These are phyloP conservation scores for Yponomeuta cagnagella DNA, from an alignment of 2,888 invertebrate species.

Conservation along the genomic window DNA sequence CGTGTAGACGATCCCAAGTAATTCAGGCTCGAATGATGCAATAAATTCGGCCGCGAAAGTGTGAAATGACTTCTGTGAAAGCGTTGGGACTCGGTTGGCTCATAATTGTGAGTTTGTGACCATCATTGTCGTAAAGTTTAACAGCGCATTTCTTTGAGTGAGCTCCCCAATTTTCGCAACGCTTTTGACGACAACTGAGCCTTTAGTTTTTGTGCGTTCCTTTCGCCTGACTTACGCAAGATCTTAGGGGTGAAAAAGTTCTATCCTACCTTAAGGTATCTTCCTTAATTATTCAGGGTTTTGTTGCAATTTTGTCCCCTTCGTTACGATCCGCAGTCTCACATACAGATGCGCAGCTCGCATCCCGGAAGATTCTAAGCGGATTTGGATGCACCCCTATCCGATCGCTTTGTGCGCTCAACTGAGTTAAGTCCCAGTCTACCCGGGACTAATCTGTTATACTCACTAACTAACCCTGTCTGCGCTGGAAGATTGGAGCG, in stretches of 20 bases:
- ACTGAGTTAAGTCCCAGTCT: conserved; percentile 43
- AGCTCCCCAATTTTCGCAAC: conserved; percentile 41
- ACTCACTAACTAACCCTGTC: conserved; percentile 33
- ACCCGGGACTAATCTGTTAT: conserved; percentile 52
- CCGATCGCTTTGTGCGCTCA: conserved; percentile 37
- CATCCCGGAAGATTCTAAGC: conserved; percentile 12
- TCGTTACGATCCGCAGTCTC: conserved; percentile 19
- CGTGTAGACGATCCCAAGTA: background rate
- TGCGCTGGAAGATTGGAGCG: conserved; percentile 35
- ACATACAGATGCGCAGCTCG: conserved; percentile 33
- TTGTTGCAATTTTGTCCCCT: no score
- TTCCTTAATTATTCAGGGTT: no score
- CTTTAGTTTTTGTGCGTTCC: conserved; percentile 25
- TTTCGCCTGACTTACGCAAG: no score
- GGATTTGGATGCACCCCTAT: conserved; percentile 45
- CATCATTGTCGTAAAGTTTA: conserved; percentile 15
- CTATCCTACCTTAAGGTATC: no score
- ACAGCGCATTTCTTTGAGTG: conserved; percentile 22
- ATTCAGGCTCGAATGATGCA: conserved; percentile 40
- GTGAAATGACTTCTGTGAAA: conserved; percentile 46
- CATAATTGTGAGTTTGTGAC: conserved; percentile 20
- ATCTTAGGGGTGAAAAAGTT: no score
- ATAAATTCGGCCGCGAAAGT: conserved; percentile 53
- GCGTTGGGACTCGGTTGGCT: conserved; percentile 41
- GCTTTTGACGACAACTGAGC: conserved; percentile 36